Base-by-base conservation (phyloP, 1,140 invertebrate genomes). In the Lucilia sericata region DNA sequence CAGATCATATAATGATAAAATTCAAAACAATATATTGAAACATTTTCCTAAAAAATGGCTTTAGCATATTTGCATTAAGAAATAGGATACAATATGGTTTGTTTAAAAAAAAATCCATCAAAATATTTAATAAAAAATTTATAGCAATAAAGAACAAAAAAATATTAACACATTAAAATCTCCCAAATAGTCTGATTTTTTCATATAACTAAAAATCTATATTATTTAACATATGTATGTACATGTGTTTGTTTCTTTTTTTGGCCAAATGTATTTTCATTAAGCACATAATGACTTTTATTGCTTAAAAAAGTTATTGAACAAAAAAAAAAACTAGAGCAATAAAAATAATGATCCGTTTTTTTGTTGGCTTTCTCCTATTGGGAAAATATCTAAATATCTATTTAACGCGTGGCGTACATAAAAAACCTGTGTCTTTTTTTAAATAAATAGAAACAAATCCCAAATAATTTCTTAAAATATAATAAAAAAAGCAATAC, bases 201-300 rank as follows among this genome's bases (percentile, higher is more conserved):
- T 30, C 25, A 30, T 30, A 30, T 30, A 30, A 30, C 25, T 30
- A 30, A 30, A 30, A 30, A 30, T 30, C 25, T 3, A 30, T 30
- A 30, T 30, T 42, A 42, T 42, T 42, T 42, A 3, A 30, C 25
- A 30, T 42, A 42, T 42, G 10, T 8, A 42, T 10, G 7, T 7
- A 42, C 42, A 42, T 42, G 42, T 42, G 42, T 42, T 42, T 42
- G 42, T 42, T 42, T 42, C 3, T 30, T 30, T 30, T 30, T 7
- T 12, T 12, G 17, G 5, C 17, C 3, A 60, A 60, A 60, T 60
- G 14, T 60, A 60, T 60, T 60, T 60, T n/a, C 55, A 17, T 17
- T 60, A n/a, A 60, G n/a, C 55, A 60, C 55, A n/a, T 60, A 60
- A 60, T 60, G 55, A 60, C 55, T 60, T 60, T 60, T 60, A 60